Evolutionary conservation across 2,797 vertebrate species (phyloP), one percentile per base, ranked within the genome.

Genomic region (Schizopygopsis pylzovi): DNA sequence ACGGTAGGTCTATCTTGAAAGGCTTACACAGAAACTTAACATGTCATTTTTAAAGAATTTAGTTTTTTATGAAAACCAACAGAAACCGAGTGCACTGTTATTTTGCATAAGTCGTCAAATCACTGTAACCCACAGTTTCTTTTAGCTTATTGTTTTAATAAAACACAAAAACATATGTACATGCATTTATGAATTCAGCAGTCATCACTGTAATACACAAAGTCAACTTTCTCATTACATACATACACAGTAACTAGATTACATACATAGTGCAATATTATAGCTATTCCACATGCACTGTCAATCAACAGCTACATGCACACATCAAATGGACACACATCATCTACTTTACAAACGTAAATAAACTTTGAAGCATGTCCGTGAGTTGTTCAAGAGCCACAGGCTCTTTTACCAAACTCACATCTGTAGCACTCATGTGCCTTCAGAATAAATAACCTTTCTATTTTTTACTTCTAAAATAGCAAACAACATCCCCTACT

Each of bases 401-500:
- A 80, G 49, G 78, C 45, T 81, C 41, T 81, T 85, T 81, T 59
- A 82, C 59, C 43, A 81, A 75, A 70, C 52, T 63, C 79, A 90
- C 91, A 94, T 92, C 91, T 91, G 91, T 63, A 87, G 56, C 37
- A 54, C 84, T 89, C 83, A 87, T 89, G 89, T 87, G 90, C 71
- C 52, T 81, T 84, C 85, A 86, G 43, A 77, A 80, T 67, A 76
- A 59, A 89, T 79, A 81, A 79, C 71, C 59, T 71, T 67, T 78
- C 63, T 72, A 22, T 81, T 88, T 88, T 75, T 41, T 85, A 87
- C 76, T 72, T 86, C 85, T 85, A 82, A 49, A 28, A 89, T 83
- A 89, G 85, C 61, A 85, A 90, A 86, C 79, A 87, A 83, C 81
- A 52, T 59, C 71, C 25, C 54, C 63, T 68, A 47, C 56, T 77